Evolutionary conservation across 2,888 invertebrate species (phyloP).

Genomic region (Athalia rosae): DNA sequence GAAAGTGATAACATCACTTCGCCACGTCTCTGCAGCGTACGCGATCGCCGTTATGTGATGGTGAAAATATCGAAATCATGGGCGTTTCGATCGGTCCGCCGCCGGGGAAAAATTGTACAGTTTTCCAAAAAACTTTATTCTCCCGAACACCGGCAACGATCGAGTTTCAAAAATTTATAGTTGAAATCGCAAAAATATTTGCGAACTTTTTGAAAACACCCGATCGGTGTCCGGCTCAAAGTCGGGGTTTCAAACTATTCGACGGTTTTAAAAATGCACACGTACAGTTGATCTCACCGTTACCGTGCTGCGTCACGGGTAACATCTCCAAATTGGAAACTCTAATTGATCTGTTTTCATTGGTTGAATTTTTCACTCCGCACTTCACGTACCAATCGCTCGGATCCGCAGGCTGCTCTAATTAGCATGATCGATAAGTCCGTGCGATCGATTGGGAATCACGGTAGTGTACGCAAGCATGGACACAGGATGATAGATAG

Average conservation of each 20-base stretch:
- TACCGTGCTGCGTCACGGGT: slow-evolving; percentile 7
- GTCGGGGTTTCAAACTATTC: slow-evolving; percentile 29
- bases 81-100: too few species aligned
- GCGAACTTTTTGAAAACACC: neutral
- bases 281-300: neutral
- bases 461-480: neutral
- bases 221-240: neutral
- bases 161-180: slow-evolving; percentile 25
- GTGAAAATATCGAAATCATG: too few species aligned
- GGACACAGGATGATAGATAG: neutral
- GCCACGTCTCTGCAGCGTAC: too few species aligned
- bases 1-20: too few species aligned
- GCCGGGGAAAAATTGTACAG: too few species aligned
- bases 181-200: slow-evolving; percentile 29
- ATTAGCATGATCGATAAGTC: neutral
- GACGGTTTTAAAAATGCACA: neutral
- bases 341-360: neutral
- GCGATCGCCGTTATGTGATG: too few species aligned
- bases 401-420: neutral
- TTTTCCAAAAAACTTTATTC: neutral
- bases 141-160: neutral
- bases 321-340: slow-evolving; percentile 26
- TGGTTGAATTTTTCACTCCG: too few species aligned
- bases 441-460: neutral
- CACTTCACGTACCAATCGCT: slow-evolving; percentile 1